A percentile compares a stretch with the other conserved stretches of the same genome.
Conservation (phyloP, 53 echinoderm and acorn worm genomes). For the Henricia sp. region DNA sequence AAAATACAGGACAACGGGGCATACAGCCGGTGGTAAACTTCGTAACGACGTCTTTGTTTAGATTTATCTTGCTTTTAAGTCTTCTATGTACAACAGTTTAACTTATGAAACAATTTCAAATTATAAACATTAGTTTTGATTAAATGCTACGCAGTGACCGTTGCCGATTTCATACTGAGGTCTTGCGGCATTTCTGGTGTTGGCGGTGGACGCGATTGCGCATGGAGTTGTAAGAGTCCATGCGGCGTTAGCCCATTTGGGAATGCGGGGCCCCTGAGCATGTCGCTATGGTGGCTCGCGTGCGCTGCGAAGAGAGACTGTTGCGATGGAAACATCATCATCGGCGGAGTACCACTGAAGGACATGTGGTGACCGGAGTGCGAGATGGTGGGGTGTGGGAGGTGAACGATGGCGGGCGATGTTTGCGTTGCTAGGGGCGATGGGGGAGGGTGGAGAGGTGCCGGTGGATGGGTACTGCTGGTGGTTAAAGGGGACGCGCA, state of each 20-base stretch:
- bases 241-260: slow-evolving; percentile 69
- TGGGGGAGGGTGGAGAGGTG: slow-evolving; percentile 41
- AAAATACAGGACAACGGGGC: slow-evolving; percentile 18
- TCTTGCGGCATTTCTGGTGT: slow-evolving; percentile 90
- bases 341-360: slow-evolving; percentile 69
- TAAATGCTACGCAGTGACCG: slow-evolving; percentile 79
- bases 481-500: too few relatives aligned
- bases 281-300: slow-evolving; percentile 68
- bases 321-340: slow-evolving; percentile 88
- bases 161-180: slow-evolving; percentile 91
- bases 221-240: slow-evolving; percentile 73
- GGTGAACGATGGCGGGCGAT: slow-evolving; percentile 83
- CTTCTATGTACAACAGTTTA: slow-evolving; percentile 53
- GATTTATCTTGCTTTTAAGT: slow-evolving; percentile 20
- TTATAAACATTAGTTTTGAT: neutral
- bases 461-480: slow-evolving; percentile 55
- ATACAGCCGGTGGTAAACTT: slow-evolving; percentile 50
- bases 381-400: slow-evolving; percentile 85
- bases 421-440: slow-evolving; percentile 72
- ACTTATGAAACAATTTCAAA: slow-evolving; percentile 53
- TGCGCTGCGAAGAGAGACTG: slow-evolving; percentile 76
- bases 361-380: slow-evolving; percentile 75
- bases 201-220: slow-evolving; percentile 65
- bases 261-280: slow-evolving; percentile 67
- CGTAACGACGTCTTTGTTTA: slow-evolving; percentile 23